A percentile compares a stretch with the other conserved stretches of the same genome.
Evolutionary conservation across 2,797 vertebrate species (phyloP).

Genomic region (Urophycis tenuis): DNA sequence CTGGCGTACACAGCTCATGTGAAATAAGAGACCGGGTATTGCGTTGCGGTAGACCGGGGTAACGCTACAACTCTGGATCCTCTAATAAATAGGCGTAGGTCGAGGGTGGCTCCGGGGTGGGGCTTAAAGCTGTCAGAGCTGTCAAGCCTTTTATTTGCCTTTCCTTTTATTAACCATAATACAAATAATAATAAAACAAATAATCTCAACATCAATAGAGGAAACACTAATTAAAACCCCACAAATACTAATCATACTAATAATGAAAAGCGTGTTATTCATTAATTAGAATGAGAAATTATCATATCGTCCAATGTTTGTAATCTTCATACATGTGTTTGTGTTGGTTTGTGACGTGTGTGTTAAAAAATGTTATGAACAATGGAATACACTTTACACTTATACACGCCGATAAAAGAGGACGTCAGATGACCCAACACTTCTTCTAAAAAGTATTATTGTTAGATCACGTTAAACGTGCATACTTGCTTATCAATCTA

Average conservation of each 20-base stretch:
- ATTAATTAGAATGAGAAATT: neutral
- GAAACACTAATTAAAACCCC: neutral
- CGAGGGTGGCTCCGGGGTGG: constrained; percentile 12
- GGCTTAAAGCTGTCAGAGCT: constrained; percentile 32
- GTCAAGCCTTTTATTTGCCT: neutral
- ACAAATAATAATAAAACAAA: neutral
- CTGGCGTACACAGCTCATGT: neutral
- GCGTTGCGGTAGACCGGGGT: too few species aligned
- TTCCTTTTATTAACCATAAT: neutral
- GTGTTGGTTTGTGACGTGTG: neutral
- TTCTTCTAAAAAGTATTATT: neutral
- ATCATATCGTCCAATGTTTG: neutral
- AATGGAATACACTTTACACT: neutral
- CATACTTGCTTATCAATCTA: neutral
- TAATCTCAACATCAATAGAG: neutral
- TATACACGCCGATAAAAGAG: neutral
- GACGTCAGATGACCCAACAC: neutral
- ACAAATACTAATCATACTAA: neutral
- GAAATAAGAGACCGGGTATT: neutral
- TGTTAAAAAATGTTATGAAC: neutral
- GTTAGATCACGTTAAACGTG: neutral
- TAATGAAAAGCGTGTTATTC: neutral
- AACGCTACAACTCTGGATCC: neutral
- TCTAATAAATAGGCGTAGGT: constrained; percentile 6
- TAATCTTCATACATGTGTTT: neutral